A percentile compares a stretch with the other conserved stretches of the same genome.
phyloP scores from a whole-genome alignment of 2,888 invertebrate genomes.

The Capitulum mitella region DNA sequence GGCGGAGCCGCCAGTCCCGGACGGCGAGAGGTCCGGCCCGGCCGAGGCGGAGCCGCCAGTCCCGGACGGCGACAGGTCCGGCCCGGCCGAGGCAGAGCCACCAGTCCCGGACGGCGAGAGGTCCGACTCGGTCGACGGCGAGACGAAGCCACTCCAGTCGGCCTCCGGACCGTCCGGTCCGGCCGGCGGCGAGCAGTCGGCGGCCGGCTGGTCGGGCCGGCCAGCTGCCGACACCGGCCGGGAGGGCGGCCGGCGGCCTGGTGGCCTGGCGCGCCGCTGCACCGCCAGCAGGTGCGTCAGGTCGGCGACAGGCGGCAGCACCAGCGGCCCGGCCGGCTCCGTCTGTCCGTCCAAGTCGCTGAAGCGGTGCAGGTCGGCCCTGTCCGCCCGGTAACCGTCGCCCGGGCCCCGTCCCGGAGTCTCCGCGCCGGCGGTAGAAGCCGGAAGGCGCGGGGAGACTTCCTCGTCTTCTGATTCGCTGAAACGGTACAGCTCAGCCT shows the following conservation, averaged over 20 bases:
- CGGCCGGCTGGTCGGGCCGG: no score
- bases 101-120: background rate
- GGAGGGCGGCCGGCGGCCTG: background rate
- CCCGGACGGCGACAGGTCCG: no score
- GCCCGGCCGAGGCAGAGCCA: no score
- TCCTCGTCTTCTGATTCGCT: background rate
- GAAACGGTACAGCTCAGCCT: background rate
- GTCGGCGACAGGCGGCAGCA: conserved; percentile 13
- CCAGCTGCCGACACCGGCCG: background rate
- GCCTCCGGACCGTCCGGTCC: background rate
- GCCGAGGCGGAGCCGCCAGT: no score
- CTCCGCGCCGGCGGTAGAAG: background rate
- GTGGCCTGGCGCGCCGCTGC: conserved; percentile 1
- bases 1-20: no score
- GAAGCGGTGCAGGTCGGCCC: background rate
- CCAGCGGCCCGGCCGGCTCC: background rate
- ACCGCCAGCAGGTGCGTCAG: conserved; percentile 12
- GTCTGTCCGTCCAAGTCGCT: background rate
- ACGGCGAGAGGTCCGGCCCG: no score
- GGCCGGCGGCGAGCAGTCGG: background rate
- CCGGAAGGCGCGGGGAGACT: background rate
- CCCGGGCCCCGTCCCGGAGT: background rate
- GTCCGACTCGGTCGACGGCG: background rate
- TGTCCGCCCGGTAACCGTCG: background rate
- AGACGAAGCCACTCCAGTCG: background rate